These are phyloP conservation scores for Neelides sp. DNA, from an alignment of 1,140 invertebrate species.

Conservation along the genomic window DNA sequence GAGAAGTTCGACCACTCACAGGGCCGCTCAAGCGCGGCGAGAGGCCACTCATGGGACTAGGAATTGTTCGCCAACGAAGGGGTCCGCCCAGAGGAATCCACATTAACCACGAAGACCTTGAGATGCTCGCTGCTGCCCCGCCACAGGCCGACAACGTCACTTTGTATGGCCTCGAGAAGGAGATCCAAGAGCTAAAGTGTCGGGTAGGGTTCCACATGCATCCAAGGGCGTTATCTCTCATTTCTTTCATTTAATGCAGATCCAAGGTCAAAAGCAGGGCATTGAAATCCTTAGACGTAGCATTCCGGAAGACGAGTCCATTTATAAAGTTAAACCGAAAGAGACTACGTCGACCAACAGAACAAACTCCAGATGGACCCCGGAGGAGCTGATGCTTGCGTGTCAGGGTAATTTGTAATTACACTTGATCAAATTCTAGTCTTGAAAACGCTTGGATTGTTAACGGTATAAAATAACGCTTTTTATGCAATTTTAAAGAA, in stretches of 20 bases:
- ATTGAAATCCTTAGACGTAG: slow-evolving; percentile 70
- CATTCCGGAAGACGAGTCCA: slow-evolving; percentile 45
- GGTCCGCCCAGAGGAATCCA: slow-evolving; percentile 91
- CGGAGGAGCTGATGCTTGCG: slow-evolving; percentile 78
- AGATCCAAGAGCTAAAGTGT: slow-evolving; percentile 83
- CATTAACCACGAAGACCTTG: slow-evolving; percentile 89
- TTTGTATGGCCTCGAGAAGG: slow-evolving; percentile 78
- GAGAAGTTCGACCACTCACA: slow-evolving; percentile 56
- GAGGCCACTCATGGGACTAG: slow-evolving; percentile 11
- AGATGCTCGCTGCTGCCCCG: slow-evolving; percentile 62
- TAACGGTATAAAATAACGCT: too few species aligned
- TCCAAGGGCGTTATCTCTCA: not conserved
- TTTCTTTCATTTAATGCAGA: slow-evolving; percentile 45
- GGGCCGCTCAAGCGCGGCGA: slow-evolving; percentile 43
- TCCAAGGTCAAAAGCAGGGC: slow-evolving; percentile 88
- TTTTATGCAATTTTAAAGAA: too few species aligned
- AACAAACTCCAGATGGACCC: slow-evolving; percentile 79
- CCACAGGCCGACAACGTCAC: slow-evolving; percentile 63
- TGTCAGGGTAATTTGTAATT: slow-evolving; percentile 53
- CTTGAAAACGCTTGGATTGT: too few species aligned
- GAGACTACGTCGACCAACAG: slow-evolving; percentile 33
- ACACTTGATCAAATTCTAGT: not conserved
- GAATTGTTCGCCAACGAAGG: slow-evolving; percentile 63
- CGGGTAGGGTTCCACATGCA: slow-evolving; percentile 54
- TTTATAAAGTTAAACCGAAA: slow-evolving; percentile 55